These are phyloP conservation scores for Esox niger DNA, from an alignment of 2,113 vertebrate genomes.

Conservation along the genomic window DNA sequence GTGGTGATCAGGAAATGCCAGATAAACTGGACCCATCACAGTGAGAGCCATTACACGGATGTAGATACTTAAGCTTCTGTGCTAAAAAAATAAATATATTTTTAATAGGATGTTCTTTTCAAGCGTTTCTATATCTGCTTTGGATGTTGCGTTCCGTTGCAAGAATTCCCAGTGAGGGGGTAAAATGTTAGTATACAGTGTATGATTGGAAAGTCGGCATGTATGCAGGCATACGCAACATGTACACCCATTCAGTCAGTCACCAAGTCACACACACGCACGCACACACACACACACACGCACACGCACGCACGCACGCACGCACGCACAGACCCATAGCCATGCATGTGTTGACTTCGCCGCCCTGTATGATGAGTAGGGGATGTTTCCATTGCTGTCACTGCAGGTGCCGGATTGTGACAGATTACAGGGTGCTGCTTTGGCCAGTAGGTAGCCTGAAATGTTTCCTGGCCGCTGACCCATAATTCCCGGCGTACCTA, in stretches of 20 bases:
- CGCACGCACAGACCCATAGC: slow-evolving; percentile 25
- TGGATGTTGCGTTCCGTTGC: no score
- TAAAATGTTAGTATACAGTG: background rate
- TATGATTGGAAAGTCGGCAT: no score
- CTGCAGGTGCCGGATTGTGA: slow-evolving; percentile 72
- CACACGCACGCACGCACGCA: slow-evolving; percentile 25
- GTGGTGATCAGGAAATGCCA: slow-evolving; percentile 28
- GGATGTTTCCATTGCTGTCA: slow-evolving; percentile 73
- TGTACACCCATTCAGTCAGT: no score
- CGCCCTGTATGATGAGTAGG: slow-evolving; percentile 51
- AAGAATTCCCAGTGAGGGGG: no score
- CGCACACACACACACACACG: slow-evolving; percentile 30
- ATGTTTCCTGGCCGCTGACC: slow-evolving; percentile 71
- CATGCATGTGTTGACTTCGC: slow-evolving; percentile 4
- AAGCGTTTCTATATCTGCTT: no score
- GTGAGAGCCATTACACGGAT: slow-evolving; percentile 47
- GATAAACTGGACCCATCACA: slow-evolving; percentile 31
- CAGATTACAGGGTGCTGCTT: slow-evolving; percentile 71
- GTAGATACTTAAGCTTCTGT: no score
- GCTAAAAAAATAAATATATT: no score
- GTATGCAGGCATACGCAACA: background rate
- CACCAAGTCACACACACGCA: slow-evolving; percentile 23
- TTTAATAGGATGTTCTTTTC: no score
- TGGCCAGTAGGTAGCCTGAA: slow-evolving; percentile 68
- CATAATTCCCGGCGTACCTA: slow-evolving; percentile 77